A percentile compares a stretch with the other conserved stretches of the same genome.
Conservation (phyloP, 2,113 vertebrate species). For the Peromyscus maniculatus region DNA sequence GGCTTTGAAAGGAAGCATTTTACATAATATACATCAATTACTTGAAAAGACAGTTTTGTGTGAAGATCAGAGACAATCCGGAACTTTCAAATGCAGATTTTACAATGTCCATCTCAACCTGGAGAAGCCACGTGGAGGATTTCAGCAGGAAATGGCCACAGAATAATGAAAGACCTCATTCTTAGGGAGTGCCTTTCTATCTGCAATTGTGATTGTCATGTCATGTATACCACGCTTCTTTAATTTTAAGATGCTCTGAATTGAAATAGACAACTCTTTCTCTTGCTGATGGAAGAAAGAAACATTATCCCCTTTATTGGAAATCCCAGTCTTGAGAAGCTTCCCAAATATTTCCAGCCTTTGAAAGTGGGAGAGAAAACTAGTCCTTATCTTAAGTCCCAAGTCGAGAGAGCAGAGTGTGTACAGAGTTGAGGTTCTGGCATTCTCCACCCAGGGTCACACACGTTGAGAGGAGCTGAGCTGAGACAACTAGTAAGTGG, state of each 20-base stretch:
- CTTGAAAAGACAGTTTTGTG: constrained; percentile 82
- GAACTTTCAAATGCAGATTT: constrained; percentile 88
- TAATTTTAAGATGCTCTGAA: constrained; percentile 63
- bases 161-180: constrained; percentile 68
- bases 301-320: constrained; percentile 55
- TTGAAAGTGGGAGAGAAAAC: neutral
- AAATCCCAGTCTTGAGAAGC: constrained; percentile 46
- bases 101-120: constrained; percentile 80
- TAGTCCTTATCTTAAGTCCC: neutral
- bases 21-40: constrained; percentile 86
- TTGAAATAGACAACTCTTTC: constrained; percentile 36
- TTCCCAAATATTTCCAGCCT: constrained; percentile 39
- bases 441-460: neutral
- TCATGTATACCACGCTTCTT: constrained; percentile 67
- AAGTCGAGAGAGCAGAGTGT: neutral
- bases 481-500: accelerated
- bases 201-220: constrained; percentile 65
- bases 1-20: constrained; percentile 84
- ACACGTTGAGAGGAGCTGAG: neutral
- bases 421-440: neutral
- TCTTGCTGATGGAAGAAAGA: neutral
- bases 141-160: constrained; percentile 83
- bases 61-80: constrained; percentile 84
- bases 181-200: constrained; percentile 66
- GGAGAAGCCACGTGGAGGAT: constrained; percentile 77